Conservation (phyloP, 2,888 invertebrate species). For the Uropetala carovei region DNA sequence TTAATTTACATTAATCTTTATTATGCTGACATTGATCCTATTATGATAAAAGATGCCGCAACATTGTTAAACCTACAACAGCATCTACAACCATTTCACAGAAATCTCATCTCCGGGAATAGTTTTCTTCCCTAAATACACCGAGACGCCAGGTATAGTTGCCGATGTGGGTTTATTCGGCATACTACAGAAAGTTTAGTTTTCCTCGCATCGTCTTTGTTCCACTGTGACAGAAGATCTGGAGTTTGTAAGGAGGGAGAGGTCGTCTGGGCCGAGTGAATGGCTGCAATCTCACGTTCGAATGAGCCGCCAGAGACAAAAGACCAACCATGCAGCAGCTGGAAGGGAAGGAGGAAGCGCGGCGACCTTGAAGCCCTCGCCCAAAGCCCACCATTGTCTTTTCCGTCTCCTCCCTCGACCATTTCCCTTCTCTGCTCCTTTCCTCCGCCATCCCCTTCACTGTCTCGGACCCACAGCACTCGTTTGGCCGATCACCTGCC, state of each 20-base stretch:
- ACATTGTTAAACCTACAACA: too few relatives aligned
- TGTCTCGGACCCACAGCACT: constrained; percentile 8
- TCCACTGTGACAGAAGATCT: neutral
- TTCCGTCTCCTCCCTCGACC: neutral
- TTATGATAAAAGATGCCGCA: too few relatives aligned
- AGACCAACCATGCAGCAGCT: constrained; percentile 16
- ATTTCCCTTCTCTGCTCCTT: neutral
- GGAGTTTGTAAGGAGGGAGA: neutral
- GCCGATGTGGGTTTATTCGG: too few relatives aligned
- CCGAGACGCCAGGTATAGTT: too few relatives aligned
- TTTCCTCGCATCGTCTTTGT: neutral
- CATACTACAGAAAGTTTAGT: too few relatives aligned
- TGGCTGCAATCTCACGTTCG: neutral
- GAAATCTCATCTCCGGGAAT: too few relatives aligned
- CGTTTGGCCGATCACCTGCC: neutral
- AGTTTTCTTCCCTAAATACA: too few relatives aligned
- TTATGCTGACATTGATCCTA: too few relatives aligned
- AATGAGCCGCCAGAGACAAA: neutral
- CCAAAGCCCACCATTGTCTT: neutral
- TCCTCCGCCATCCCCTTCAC: neutral
- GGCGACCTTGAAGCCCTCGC: constrained; percentile 18
- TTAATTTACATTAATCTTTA: too few relatives aligned
- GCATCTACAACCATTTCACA: too few relatives aligned
- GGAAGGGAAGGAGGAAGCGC: neutral
- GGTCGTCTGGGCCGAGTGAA: neutral